Percentiles rank a stretch among this genome's conserved stretches.
These are phyloP conservation scores for Drosophila nikananu DNA, from an alignment of 1,140 invertebrate species.

Conservation along the genomic window DNA sequence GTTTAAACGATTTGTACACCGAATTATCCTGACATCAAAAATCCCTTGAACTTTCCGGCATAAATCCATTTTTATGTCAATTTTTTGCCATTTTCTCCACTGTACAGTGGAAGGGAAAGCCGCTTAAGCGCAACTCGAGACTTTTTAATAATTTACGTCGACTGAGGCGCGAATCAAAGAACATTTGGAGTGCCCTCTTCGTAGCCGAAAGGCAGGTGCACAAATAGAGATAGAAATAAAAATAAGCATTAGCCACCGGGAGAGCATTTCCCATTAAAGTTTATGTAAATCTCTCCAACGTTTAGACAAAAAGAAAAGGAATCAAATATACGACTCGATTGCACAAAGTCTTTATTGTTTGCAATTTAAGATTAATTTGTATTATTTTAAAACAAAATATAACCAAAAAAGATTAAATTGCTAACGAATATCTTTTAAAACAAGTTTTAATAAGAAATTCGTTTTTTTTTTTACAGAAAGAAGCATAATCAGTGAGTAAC, in stretches of 20 bases:
- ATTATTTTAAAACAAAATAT: too few relatives aligned
- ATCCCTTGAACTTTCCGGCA: not conserved
- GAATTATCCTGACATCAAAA: not conserved
- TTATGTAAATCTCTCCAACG: slow-evolving; percentile 50
- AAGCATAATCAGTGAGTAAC: not conserved
- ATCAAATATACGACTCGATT: slow-evolving; percentile 2
- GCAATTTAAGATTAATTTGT: too few relatives aligned
- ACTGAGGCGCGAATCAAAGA: slow-evolving; percentile 60
- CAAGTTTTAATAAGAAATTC: not conserved
- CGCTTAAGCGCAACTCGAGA: slow-evolving; percentile 71
- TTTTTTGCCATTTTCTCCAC: not conserved
- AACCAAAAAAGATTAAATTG: not conserved
- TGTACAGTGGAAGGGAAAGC: slow-evolving; percentile 46
- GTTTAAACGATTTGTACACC: not conserved
- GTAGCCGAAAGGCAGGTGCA: slow-evolving; percentile 53
- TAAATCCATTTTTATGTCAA: not conserved
- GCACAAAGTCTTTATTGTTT: slow-evolving; percentile 42
- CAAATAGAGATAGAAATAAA: slow-evolving; percentile 60
- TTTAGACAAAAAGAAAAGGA: not conserved
- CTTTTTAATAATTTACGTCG: slow-evolving; percentile 76
- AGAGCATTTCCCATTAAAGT: slow-evolving; percentile 44
- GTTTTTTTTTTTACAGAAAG: not conserved
- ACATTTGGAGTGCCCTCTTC: slow-evolving; percentile 43
- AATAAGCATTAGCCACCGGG: slow-evolving; percentile 45
- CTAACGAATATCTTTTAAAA: too few relatives aligned